These are phyloP conservation scores for Allacma fusca DNA, from an alignment of 2,888 invertebrate genomes.

Conservation along the genomic window DNA sequence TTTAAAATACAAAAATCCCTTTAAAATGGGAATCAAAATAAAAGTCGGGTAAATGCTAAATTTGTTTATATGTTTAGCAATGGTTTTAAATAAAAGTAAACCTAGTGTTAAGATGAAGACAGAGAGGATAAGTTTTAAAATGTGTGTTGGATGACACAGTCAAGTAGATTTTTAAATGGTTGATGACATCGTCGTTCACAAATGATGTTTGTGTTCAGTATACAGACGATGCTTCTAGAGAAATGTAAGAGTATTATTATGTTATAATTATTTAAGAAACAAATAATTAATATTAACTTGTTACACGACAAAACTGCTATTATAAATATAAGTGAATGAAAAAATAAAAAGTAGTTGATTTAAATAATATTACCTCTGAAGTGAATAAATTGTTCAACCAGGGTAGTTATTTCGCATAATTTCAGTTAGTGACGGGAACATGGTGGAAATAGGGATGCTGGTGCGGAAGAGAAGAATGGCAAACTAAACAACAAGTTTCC, in stretches of 20 bases:
- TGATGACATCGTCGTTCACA: neutral
- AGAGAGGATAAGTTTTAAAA: neutral
- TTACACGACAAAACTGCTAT: neutral
- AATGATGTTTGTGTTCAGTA: too few species aligned
- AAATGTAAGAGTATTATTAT: constrained; percentile 5
- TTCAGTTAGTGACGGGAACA: too few species aligned
- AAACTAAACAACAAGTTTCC: too few species aligned
- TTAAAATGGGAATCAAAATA: neutral
- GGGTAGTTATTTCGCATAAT: too few species aligned
- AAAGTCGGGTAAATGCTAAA: neutral
- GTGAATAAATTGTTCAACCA: too few species aligned
- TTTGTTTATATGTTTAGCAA: neutral
- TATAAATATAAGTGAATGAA: too few species aligned
- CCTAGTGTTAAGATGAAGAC: neutral
- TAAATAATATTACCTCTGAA: too few species aligned
- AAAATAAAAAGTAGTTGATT: too few species aligned
- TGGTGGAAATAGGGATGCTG: too few species aligned
- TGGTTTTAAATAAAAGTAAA: neutral
- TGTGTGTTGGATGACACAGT: neutral
- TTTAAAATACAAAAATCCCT: neutral
- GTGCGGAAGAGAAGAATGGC: too few species aligned
- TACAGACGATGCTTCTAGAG: neutral
- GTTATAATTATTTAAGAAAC: neutral
- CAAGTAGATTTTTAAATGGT: neutral
- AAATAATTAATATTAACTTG: neutral